phyloP scores from a whole-genome alignment of 2,888 invertebrate species.

The Octodonta nipae region DNA sequence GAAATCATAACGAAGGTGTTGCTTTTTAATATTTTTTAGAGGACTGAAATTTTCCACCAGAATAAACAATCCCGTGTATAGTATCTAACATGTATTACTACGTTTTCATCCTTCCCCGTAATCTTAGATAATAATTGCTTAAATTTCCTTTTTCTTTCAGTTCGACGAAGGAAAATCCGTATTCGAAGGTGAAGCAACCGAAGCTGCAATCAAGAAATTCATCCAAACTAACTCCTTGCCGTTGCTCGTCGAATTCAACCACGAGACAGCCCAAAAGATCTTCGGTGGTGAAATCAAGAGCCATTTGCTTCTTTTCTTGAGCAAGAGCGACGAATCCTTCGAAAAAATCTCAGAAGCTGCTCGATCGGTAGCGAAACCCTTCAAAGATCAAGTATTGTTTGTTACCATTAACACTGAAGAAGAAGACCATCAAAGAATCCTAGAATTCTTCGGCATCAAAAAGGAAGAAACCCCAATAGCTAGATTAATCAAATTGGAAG shows the following conservation, averaged over 20 bases:
- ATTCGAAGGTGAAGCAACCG: conserved; percentile 54
- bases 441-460: conserved; percentile 94
- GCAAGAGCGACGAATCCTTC: conserved; percentile 75
- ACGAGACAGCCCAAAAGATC: conserved; percentile 94
- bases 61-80: too few relatives aligned
- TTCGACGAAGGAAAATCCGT: conserved; percentile 74
- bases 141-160: conserved; percentile 34
- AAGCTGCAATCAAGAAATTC: conserved; percentile 66
- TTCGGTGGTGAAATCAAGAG: conserved; percentile 96
- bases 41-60: too few relatives aligned
- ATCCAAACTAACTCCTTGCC: conserved; percentile 75
- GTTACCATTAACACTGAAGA: conserved; percentile 91
- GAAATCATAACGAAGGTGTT: too few relatives aligned
- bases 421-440: conserved; percentile 89
- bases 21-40: too few relatives aligned
- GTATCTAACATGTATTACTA: too few relatives aligned
- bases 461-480: conserved; percentile 83
- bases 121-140: too few relatives aligned
- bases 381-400: conserved; percentile 77
- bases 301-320: conserved; percentile 89
- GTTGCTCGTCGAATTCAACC: conserved; percentile 87
- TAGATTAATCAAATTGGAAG: conserved; percentile 85
- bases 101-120: too few relatives aligned
- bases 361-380: conserved; percentile 72
- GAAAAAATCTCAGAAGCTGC: conserved; percentile 65